These are phyloP conservation scores for Aelia acuminata DNA, from an alignment of 2,888 invertebrate genomes.

Conservation along the genomic window DNA sequence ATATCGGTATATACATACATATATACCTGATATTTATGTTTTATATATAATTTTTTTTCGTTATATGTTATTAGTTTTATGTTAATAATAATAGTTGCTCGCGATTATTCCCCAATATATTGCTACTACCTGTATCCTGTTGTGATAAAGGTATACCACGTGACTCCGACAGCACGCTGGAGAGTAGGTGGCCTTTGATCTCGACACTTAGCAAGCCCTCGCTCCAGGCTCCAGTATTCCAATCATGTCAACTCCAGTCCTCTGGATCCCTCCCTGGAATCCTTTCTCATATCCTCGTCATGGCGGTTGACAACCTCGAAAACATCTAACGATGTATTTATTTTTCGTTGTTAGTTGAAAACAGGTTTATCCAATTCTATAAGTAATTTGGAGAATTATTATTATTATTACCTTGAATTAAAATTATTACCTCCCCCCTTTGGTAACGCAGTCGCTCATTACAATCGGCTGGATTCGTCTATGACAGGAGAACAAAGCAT, in stretches of 20 bases:
- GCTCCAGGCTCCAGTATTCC: conserved; percentile 18
- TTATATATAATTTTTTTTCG: too few species aligned
- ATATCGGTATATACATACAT: too few species aligned
- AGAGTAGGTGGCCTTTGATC: conserved; percentile 17
- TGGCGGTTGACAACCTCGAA: not conserved
- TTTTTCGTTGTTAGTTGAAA: not conserved
- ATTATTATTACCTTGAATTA: too few species aligned
- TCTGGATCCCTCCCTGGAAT: not conserved
- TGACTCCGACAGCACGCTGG: not conserved
- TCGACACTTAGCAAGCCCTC: not conserved
- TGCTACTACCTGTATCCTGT: not conserved
- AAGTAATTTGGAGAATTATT: too few species aligned
- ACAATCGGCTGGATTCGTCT: too few species aligned
- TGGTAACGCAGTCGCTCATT: too few species aligned
- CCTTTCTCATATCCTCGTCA: conserved; percentile 23
- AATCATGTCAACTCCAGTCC: conserved; percentile 15
- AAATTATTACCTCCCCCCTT: too few species aligned
- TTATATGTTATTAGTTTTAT: too few species aligned
- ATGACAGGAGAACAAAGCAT: too few species aligned
- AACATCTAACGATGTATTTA: not conserved
- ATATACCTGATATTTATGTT: too few species aligned
- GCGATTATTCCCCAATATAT: not conserved
- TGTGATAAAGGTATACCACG: not conserved
- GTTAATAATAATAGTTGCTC: not conserved
- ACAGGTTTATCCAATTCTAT: not conserved